A percentile compares a stretch with the other conserved stretches of the same genome.
Evolutionary conservation across 2,113 vertebrate species (phyloP).

Genomic region (Calidris pygmaea): DNA sequence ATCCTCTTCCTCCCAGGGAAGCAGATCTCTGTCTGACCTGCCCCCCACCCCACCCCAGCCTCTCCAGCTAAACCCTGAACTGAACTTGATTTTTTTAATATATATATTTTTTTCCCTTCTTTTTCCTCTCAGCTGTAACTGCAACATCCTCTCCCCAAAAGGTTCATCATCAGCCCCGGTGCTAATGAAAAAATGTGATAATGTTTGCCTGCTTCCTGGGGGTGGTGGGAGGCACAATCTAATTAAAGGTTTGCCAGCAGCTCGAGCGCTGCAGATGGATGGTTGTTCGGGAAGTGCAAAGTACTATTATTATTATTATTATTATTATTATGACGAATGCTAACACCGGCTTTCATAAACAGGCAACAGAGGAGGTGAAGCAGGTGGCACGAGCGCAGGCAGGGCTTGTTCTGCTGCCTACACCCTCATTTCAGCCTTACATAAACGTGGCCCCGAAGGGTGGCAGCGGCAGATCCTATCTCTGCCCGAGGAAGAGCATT

Average conservation of each 20-base stretch:
- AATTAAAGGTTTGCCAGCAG: conserved; percentile 49
- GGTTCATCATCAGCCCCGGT: not conserved
- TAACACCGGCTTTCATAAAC: not conserved
- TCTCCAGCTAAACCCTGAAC: not conserved
- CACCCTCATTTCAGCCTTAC: not conserved
- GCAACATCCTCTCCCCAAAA: not conserved
- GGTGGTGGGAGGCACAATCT: conserved; percentile 16
- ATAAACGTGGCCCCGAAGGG: not conserved
- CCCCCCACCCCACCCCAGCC: not conserved
- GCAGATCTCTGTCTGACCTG: rapidly evolving
- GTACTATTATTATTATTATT: not conserved
- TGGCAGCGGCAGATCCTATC: not conserved
- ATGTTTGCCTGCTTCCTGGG: conserved; percentile 1
- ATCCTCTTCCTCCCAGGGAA: not conserved
- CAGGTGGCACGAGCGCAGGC: not conserved
- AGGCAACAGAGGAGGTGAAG: conserved; percentile 4
- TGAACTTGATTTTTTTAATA: not conserved
- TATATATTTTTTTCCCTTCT: not conserved
- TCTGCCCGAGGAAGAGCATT: not conserved
- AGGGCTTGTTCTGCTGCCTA: conserved; percentile 15
- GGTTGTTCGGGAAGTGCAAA: conserved; percentile 13
- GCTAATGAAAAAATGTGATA: conserved; percentile 30
- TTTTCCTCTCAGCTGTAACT: not conserved
- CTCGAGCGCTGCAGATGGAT: not conserved
- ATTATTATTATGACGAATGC: not conserved